Percentiles rank a stretch among this genome's conserved stretches.
Conservation (phyloP, 1,140 invertebrate species). For the Drosophila ficusphila region DNA sequence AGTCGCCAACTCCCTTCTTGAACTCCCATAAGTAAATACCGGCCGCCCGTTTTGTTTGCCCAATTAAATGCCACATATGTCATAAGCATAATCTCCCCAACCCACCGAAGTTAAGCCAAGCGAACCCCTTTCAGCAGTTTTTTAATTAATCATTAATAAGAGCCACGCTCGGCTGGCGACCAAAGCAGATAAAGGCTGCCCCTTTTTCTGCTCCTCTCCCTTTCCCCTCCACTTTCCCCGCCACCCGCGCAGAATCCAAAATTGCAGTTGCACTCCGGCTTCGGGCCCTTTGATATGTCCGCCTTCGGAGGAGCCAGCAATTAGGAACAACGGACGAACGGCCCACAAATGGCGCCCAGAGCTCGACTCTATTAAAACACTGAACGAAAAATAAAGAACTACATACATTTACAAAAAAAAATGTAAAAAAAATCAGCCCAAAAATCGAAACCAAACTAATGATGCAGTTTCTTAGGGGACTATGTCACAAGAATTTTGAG, state of each 20-base stretch:
- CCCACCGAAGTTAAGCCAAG: background rate
- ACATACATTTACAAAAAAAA: background rate
- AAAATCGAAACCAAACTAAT: too few relatives aligned
- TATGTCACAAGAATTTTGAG: too few relatives aligned
- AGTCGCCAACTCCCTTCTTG: too few relatives aligned
- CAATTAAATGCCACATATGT: conserved; percentile 81
- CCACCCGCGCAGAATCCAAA: conserved; percentile 64
- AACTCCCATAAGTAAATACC: conserved; percentile 32
- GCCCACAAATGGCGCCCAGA: conserved; percentile 3
- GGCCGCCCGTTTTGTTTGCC: conserved; percentile 69
- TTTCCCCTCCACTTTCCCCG: too few relatives aligned
- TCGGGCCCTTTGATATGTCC: conserved; percentile 66
- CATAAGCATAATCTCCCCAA: conserved; percentile 53
- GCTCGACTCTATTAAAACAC: conserved; percentile 10
- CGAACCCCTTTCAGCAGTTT: conserved; percentile 53
- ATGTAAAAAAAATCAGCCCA: too few relatives aligned
- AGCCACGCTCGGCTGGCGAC: conserved; percentile 67
- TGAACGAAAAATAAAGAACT: background rate
- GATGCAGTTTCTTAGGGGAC: too few relatives aligned
- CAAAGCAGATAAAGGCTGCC: conserved; percentile 42
- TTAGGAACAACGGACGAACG: conserved; percentile 50
- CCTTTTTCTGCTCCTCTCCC: conserved; percentile 4
- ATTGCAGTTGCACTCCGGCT: conserved; percentile 41
- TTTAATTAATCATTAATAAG: conserved; percentile 80
- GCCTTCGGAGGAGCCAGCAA: conserved; percentile 46